Evolutionary conservation across 2,113 vertebrate species (phyloP).

Genomic region (Heteronetta atricapilla): DNA sequence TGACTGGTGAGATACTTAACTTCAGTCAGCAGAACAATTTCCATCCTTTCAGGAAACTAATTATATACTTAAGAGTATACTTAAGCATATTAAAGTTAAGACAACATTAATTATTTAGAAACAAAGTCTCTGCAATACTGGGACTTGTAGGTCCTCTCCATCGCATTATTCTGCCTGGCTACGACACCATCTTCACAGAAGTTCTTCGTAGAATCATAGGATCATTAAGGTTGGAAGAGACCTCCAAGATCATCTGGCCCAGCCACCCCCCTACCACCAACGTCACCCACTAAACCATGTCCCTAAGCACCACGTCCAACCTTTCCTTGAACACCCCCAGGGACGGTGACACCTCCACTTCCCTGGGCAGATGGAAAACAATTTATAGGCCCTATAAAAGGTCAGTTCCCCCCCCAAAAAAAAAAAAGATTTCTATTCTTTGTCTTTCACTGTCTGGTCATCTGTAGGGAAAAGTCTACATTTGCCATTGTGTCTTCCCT

Average conservation of each 20-base stretch:
- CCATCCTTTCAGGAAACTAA: neutral
- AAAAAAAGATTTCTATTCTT: neutral
- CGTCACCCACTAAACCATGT: too few relatives aligned
- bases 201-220: neutral
- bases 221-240: too few relatives aligned
- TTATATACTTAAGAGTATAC: neutral
- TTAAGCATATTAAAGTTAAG: neutral
- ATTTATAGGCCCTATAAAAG: neutral
- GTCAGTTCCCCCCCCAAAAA: neutral
- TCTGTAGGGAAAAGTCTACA: neutral
- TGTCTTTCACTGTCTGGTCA: neutral
- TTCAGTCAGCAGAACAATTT: neutral
- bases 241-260: too few relatives aligned
- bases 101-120: neutral
- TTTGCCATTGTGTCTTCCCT: conserved; percentile 14
- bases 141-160: neutral
- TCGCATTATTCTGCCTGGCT: neutral
- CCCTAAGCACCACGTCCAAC: too few relatives aligned
- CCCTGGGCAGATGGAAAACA: neutral
- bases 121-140: neutral
- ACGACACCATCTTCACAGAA: neutral
- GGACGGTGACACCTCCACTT: too few relatives aligned
- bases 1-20: neutral
- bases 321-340: too few relatives aligned
- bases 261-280: too few relatives aligned